Percentiles rank a stretch among this genome's conserved stretches.
These are phyloP conservation scores for Planiliza haematocheilus DNA, from an alignment of 2,113 vertebrate genomes.

Conservation along the genomic window DNA sequence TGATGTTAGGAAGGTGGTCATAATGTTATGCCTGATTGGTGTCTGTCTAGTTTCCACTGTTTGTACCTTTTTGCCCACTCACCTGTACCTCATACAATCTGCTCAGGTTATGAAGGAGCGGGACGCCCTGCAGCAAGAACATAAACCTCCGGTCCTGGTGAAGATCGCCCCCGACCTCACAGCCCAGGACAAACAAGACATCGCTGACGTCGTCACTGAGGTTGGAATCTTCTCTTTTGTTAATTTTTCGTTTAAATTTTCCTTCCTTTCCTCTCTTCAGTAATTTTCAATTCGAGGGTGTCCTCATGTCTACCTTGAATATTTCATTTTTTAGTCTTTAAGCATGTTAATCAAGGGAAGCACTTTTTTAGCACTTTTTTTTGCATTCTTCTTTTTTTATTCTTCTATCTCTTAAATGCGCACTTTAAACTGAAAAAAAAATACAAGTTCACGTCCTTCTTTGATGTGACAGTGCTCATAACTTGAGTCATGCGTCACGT, in stretches of 20 bases:
- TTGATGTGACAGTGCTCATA: not conserved
- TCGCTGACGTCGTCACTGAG: constrained; percentile 89
- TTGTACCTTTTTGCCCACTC: not conserved
- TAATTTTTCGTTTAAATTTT: not conserved
- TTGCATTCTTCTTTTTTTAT: not conserved
- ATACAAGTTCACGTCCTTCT: not conserved
- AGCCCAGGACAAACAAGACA: constrained; percentile 89
- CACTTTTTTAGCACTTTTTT: no score
- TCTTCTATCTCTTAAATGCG: not conserved
- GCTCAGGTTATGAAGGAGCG: constrained; percentile 90
- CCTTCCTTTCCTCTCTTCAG: no score
- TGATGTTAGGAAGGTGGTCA: no score
- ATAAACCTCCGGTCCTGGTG: constrained; percentile 89
- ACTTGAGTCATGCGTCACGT: not conserved
- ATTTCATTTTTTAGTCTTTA: no score
- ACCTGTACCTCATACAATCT: constrained; percentile 15
- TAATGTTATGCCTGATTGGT: no score
- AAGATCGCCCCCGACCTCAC: constrained; percentile 96
- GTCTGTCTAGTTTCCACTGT: not conserved
- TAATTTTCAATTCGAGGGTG: no score
- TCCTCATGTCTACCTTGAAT: no score
- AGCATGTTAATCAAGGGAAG: no score
- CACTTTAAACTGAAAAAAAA: not conserved
- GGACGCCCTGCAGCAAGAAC: constrained; percentile 78
- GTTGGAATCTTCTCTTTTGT: constrained; percentile 79